Base-by-base conservation (phyloP, 2,797 vertebrate genomes). In the Sciurus carolinensis region DNA sequence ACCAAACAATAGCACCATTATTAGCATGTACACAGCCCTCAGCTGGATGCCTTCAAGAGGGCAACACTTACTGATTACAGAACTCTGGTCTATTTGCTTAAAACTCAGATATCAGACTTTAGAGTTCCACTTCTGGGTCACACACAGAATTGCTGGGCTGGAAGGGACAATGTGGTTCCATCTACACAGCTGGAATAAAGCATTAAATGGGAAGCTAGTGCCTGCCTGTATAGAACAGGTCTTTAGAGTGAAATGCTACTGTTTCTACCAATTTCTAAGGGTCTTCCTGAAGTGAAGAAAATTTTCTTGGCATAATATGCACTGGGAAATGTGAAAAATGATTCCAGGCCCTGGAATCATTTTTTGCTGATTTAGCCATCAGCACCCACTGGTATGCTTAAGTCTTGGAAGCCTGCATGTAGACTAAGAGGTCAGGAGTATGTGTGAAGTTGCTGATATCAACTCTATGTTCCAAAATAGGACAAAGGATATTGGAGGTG, bases 61-160 rank as follows among this genome's bases (percentile, higher is more conserved):
- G 36, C 33, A 67, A 67, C 36, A 73, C 11, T 64, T 86, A 69
- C 13, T 92, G 57, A 77, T 77, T 81, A 39, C 4, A 69, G 39
- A 87, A 39, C 14, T 57, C 72, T 62, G 69, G 12, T 79, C 44
- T 24, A 17, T 39, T 94, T 57, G 28, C 66, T 84, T 36, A 76
- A 67, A 90, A 52, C 44, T 92, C 72, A 92, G 88, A 87, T 50
- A 71, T 12, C 66, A 12, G 76, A 90, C 50, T 89, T 95, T 22
- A 39, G 44, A 52, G 28, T 79, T 66, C 39, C 17, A 62, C 18
- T 7, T 22, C 54, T 57, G 54, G 54, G 18, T 57, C 54, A 15
- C 15, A 62, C 36, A 81, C 11, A 28, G 15, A 89, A 90, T 20
- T 2, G 2, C 4, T 80, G 86, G 86, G 18, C 28, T 67, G 12